A percentile compares a stretch with the other conserved stretches of the same genome.
phyloP scores from a whole-genome alignment of 2,797 vertebrate species.

The Tapirus indicus region DNA sequence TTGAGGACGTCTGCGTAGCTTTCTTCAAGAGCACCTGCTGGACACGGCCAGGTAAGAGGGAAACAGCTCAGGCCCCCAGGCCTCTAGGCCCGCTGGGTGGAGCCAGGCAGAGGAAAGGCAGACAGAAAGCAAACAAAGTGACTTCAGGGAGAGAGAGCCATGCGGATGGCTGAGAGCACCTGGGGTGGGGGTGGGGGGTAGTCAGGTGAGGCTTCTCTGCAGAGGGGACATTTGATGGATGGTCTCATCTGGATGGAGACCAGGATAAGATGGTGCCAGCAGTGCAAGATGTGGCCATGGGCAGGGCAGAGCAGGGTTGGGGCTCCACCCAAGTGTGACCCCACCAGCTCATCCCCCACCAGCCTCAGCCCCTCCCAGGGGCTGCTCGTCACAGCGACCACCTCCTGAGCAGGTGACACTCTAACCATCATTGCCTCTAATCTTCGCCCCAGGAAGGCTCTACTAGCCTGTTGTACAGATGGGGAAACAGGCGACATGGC shows the following conservation, averaged over 20 bases:
- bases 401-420: neutral
- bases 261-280: neutral
- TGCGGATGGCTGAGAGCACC: neutral
- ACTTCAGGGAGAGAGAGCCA: neutral
- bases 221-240: neutral
- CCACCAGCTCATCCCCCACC: neutral
- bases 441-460: neutral
- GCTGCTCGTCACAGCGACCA: rapidly evolving
- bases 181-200: rapidly evolving
- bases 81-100: rapidly evolving
- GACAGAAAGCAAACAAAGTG: neutral
- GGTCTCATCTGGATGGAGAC: too few relatives aligned
- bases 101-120: too few relatives aligned
- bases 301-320: rapidly evolving
- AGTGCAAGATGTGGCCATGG: neutral
- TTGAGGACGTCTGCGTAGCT: too few relatives aligned
- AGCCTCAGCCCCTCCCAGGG: neutral
- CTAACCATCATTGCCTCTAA: too few relatives aligned
- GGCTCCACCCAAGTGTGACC: neutral
- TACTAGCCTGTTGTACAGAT: neutral
- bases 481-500: neutral
- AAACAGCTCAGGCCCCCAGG: neutral
- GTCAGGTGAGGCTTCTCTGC: neutral
- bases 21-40: neutral
- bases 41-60: neutral